Base-by-base conservation (phyloP, 2,888 invertebrate species). In the Thecophora atra region DNA sequence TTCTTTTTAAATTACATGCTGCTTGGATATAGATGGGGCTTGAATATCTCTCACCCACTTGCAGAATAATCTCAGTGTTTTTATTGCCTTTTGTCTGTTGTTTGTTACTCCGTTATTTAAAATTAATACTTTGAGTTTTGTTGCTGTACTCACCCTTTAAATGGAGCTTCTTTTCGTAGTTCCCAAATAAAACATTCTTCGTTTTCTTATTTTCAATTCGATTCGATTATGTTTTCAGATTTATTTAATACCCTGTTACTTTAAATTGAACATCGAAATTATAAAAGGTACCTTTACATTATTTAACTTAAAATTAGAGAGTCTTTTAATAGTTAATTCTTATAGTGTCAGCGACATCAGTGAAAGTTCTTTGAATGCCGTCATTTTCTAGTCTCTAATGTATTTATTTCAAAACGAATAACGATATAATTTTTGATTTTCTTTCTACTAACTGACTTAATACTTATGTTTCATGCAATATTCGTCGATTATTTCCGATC, bases 171-270 rank as follows among this genome's bases (percentile, higher is more conserved):
- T 11, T 37, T 37, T 1, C 54, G 21, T n/a, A 21, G 11, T 8
- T 54, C 51, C 21, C 19, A 58, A 47, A 47, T 47, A n/a, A 47
- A 47, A 47, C 47, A 1, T n/a, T 47, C 47, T 15, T 47, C 47
- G 1, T n/a, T 47, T 17, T 15, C 17, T 15, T n/a, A 47, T n/a
- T 15, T 47, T 47, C n/a, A n/a, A n/a, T 47, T 47, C 8, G 13
- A 15, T 58, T 58, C 26, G 28, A 28, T 58, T 58, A 58, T 42
- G 56, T 21, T 13, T 68, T 42, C n/a, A 26, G 24, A 21, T 58
- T 58, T 15, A 44, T 68, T 67, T 24, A 65, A 68, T 68, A 68
- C 68, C 68, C 68, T 68, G 68, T 68, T 58, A 30, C 8, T 58
- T 58, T 17, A 17, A 26, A 5, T 28, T 58, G 26, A 66, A 54